phyloP scores from a whole-genome alignment of 2,888 invertebrate genomes.

The Dryadula phaetusa region DNA sequence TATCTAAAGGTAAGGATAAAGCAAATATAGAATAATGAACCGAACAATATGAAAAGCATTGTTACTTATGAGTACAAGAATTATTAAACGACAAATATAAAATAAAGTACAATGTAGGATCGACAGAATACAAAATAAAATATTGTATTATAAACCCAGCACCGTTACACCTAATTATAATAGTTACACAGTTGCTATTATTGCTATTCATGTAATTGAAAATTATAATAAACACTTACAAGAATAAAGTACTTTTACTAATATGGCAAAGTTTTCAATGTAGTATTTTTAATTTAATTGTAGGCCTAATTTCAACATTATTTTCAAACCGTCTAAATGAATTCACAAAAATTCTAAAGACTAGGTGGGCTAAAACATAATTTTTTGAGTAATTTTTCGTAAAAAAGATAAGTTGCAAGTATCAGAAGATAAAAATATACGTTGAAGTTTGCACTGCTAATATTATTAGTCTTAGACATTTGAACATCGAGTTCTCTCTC shows the following conservation, averaged over 20 bases:
- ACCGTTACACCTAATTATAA: slow-evolving; percentile 80
- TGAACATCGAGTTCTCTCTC: slow-evolving; percentile 36
- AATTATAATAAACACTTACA: slow-evolving; percentile 77
- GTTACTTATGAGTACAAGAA: slow-evolving; percentile 67
- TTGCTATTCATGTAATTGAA: slow-evolving; percentile 68
- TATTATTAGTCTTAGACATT: slow-evolving; percentile 28
- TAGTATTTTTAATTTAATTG: slow-evolving; percentile 67
- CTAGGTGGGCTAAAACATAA: slow-evolving; percentile 77
- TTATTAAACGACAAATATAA: slow-evolving; percentile 75
- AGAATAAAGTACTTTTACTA: slow-evolving; percentile 82
- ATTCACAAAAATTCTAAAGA: slow-evolving; percentile 74
- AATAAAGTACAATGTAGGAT: slow-evolving; percentile 75
- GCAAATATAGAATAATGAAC: slow-evolving; percentile 66
- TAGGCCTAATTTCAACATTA: slow-evolving; percentile 72
- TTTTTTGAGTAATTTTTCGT: slow-evolving; percentile 48
- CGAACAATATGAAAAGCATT: slow-evolving; percentile 76
- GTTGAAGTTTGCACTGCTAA: slow-evolving; percentile 34
- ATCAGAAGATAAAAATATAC: slow-evolving; percentile 32
- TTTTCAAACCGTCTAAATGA: slow-evolving; percentile 67
- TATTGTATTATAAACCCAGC: slow-evolving; percentile 79
- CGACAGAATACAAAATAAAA: slow-evolving; percentile 75
- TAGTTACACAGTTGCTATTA: slow-evolving; percentile 77
- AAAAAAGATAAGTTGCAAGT: slow-evolving; percentile 28
- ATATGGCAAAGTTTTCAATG: slow-evolving; percentile 85
- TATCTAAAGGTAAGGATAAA: slow-evolving; percentile 51